Conservation (phyloP, 2,888 invertebrate species). For the Carpatolechia fugitivella region DNA sequence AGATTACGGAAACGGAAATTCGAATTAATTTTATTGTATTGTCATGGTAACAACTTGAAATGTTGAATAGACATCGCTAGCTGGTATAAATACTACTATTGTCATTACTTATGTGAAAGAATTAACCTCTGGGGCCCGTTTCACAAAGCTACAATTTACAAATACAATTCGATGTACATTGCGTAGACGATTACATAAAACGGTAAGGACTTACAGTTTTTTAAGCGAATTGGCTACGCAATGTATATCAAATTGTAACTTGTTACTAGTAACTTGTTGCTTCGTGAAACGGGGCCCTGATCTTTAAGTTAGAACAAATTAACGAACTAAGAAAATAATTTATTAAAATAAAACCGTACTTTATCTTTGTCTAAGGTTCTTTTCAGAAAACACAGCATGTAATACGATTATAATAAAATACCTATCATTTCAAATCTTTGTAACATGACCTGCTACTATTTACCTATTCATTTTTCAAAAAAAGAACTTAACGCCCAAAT, state of each 20-base stretch:
- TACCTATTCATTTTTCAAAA: conserved; percentile 78
- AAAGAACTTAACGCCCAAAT: conserved; percentile 78
- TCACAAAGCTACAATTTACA: too few relatives aligned
- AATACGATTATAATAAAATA: conserved; percentile 28
- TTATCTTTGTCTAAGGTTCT: not conserved
- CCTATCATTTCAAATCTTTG: conserved; percentile 59
- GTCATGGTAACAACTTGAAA: conserved; percentile 17
- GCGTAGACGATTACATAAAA: too few relatives aligned
- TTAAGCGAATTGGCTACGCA: too few relatives aligned
- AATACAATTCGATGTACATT: too few relatives aligned
- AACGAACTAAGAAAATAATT: too few relatives aligned
- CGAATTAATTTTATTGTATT: conserved; percentile 25
- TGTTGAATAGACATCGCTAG: not conserved
- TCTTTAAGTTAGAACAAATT: too few relatives aligned
- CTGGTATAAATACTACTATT: not conserved
- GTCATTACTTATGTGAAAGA: too few relatives aligned
- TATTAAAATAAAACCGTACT: not conserved
- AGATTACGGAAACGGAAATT: conserved; percentile 34
- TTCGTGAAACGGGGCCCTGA: too few relatives aligned
- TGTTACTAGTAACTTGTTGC: too few relatives aligned
- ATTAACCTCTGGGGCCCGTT: too few relatives aligned
- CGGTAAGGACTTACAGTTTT: too few relatives aligned
- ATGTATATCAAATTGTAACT: too few relatives aligned
- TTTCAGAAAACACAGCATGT: not conserved
- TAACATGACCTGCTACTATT: conserved; percentile 70